Conservation (phyloP, 1,140 invertebrate species). For the Drosophila repleta region DNA sequence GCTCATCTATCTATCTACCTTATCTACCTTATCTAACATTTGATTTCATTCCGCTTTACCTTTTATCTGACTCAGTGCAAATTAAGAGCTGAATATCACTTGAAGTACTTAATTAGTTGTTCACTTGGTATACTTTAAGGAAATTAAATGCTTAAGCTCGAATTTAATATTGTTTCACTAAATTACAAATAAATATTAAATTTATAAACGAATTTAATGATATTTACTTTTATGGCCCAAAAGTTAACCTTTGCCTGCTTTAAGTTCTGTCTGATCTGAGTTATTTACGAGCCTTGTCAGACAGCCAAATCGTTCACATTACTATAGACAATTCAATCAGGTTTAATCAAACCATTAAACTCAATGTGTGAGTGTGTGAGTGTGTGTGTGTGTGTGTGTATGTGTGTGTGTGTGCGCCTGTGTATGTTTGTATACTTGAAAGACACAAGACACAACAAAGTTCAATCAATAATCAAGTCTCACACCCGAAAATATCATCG, state of each 20-base stretch:
- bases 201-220: not conserved
- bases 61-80: constrained; percentile 47
- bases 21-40: constrained; percentile 13
- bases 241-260: constrained; percentile 17
- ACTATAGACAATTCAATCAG: constrained; percentile 74
- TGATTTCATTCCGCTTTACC: constrained; percentile 25
- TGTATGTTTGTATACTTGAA: constrained; percentile 1
- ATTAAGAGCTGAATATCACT: constrained; percentile 55
- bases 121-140: constrained; percentile 64
- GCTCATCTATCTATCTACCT: constrained; percentile 46
- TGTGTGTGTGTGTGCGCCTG: constrained; percentile 26
- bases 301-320: constrained; percentile 52
- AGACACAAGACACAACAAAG: constrained; percentile 33
- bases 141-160: constrained; percentile 57
- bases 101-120: constrained; percentile 13
- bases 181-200: not conserved
- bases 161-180: no score
- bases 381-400: constrained; percentile 12
- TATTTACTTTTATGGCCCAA: not conserved
- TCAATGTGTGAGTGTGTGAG: constrained; percentile 26
- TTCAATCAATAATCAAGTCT: constrained; percentile 70
- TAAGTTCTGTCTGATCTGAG: constrained; percentile 2
- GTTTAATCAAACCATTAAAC: constrained; percentile 74
- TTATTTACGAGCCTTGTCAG: constrained; percentile 44
- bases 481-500: constrained; percentile 51